Percentiles rank a stretch among this genome's conserved stretches.
phyloP scores from a whole-genome alignment of 2,113 vertebrate genomes.

The Dasyornis broadbenti region DNA sequence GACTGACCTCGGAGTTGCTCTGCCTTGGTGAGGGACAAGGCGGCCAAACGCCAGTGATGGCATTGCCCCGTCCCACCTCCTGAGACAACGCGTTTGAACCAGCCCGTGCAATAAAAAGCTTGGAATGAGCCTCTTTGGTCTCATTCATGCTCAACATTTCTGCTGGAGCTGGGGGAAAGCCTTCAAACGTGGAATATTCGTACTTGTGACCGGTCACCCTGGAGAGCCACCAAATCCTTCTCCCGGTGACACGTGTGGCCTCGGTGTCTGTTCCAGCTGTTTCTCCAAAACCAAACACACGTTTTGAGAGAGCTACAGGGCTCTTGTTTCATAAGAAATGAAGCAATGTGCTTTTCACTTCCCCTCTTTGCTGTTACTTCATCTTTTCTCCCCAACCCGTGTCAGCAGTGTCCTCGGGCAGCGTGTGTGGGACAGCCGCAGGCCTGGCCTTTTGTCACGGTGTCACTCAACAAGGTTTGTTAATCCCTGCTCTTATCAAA shows the following conservation, averaged over 20 bases:
- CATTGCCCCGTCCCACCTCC: neutral
- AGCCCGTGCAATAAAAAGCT: neutral
- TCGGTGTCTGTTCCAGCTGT: accelerated
- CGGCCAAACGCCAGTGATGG: neutral
- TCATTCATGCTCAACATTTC: neutral
- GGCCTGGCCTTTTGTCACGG: neutral
- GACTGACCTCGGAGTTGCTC: neutral
- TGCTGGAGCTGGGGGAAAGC: neutral
- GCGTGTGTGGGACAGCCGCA: accelerated
- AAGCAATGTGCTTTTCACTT: neutral
- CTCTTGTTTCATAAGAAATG: neutral
- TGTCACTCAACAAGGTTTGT: neutral
- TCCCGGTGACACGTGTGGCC: neutral
- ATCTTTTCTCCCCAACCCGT: neutral
- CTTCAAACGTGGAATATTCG: neutral
- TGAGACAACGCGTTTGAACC: neutral
- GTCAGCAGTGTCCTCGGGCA: neutral
- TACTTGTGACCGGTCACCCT: neutral
- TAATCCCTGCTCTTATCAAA: neutral
- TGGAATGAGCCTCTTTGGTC: neutral
- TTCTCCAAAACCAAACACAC: neutral
- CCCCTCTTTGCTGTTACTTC: neutral
- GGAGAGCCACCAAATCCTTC: neutral
- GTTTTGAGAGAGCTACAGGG: neutral
- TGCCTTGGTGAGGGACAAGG: neutral